These are phyloP conservation scores for Hyles lineata DNA, from an alignment of 2,888 invertebrate species.

Conservation along the genomic window DNA sequence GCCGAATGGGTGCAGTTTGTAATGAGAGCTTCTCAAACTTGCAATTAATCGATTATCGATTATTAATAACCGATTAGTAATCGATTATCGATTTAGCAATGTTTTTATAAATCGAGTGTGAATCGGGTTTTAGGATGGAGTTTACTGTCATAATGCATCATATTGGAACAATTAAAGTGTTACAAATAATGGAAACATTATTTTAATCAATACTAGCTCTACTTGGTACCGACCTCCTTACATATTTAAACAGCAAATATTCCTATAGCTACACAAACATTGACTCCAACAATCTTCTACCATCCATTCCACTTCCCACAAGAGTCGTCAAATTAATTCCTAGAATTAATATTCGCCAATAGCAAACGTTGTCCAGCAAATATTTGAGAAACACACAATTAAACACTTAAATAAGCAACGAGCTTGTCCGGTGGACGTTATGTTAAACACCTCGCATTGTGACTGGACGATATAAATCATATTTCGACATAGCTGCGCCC, in stretches of 20 bases:
- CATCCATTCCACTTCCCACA: not conserved
- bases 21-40: slow-evolving; percentile 28
- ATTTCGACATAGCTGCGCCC: slow-evolving; percentile 25
- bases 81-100: not conserved
- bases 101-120: not conserved
- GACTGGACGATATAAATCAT: slow-evolving; percentile 26
- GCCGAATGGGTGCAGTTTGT: slow-evolving; percentile 27
- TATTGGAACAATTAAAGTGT: no score
- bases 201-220: no score
- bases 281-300: no score
- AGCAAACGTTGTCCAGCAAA: not conserved
- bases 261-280: no score
- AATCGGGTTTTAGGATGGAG: no score
- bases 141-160: no score
- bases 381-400: slow-evolving; percentile 20
- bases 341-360: not conserved
- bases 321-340: slow-evolving; percentile 1
- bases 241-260: no score
- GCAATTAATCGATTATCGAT: slow-evolving; percentile 1
- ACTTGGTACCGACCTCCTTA: no score
- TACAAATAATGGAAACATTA: no score
- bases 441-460: slow-evolving; percentile 28
- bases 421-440: slow-evolving; percentile 23
- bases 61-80: not conserved
- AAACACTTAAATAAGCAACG: slow-evolving; percentile 27